Evolutionary conservation across 2,797 vertebrate species (phyloP).

Genomic region (Perodicticus potto): DNA sequence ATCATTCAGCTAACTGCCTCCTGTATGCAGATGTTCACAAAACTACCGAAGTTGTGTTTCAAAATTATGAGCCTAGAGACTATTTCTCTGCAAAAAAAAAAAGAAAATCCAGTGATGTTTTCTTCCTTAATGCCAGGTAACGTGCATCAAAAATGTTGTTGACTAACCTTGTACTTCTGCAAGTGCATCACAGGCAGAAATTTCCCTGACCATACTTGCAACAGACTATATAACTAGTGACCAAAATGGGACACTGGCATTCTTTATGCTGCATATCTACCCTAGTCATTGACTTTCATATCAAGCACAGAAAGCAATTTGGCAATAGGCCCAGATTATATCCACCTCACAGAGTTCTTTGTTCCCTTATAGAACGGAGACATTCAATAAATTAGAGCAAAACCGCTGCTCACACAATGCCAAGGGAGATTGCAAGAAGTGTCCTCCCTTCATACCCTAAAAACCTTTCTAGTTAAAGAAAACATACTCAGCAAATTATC

Average conservation of each 20-base stretch:
- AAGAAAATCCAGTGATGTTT: not conserved
- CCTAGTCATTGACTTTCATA: slow-evolving; percentile 29
- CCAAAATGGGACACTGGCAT: not conserved
- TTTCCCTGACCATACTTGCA: not conserved
- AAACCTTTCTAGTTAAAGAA: slow-evolving; percentile 46
- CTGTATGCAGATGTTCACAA: not conserved
- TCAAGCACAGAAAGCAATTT: not conserved
- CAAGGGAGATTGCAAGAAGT: not conserved
- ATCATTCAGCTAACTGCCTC: not conserved
- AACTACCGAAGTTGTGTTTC: not conserved
- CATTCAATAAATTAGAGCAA: slow-evolving; percentile 37
- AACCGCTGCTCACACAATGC: not conserved
- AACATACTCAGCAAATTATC: slow-evolving; percentile 30
- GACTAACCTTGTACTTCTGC: not conserved
- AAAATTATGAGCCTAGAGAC: not conserved
- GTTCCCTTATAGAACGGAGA: slow-evolving; percentile 12
- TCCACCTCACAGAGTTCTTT: not conserved
- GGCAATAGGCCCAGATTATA: not conserved
- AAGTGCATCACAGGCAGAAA: not conserved
- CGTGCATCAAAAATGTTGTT: not conserved
- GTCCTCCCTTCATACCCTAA: not conserved
- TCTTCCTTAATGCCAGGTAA: not conserved
- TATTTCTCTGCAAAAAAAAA: not conserved
- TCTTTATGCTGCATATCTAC: not conserved
- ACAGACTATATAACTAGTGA: not conserved